Base-by-base conservation (phyloP, 1,140 invertebrate genomes). In the Leguminivora glycinivorella region DNA sequence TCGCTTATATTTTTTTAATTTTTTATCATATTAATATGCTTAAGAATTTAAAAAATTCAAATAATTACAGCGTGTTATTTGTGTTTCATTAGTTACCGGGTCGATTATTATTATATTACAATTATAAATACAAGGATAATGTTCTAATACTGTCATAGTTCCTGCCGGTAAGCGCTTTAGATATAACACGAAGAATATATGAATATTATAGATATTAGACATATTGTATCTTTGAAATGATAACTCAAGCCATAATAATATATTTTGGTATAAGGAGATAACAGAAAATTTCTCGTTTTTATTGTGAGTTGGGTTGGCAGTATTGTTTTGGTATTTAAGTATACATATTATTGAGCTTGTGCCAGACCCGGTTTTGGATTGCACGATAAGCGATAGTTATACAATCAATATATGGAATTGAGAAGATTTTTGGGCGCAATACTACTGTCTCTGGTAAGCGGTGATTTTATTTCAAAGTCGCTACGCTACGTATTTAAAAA, bases 201-300 rank as follows among this genome's bases (percentile, higher is more conserved):
- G 79, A 85, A 56, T 38, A 68, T 69, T 68, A 56, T 72, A 72
- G 24, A 22, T 81, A 88, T 84, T 84, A 88, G 80, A 88, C 76
- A 79, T 85, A 79, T 80, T 85, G 81, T 88, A 87, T 89, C 83
- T 88, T 87, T 79, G 78, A 89, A 89, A 86, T 80, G 76, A 88
- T 83, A 88, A 88, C 83, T 87, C 82, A 89, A 85, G 89, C 89
- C 89, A 91, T 91, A 90, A 90, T 89, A 89, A 91, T 89, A 89
- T 91, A 89, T 91, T 91, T 91, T 91, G 89, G 89, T 91, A 91
- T 89, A 89, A 88, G 89, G 77, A 87, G 77, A 77, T 72, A 83
- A 85, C 83, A 73, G 81, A 82, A 90, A 88, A 80, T 84, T 84
- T 73, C 82, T 88, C 83, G 83, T 85, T 79, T 79, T 60, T 81